Evolutionary conservation across 2,113 vertebrate species (phyloP), one percentile per base, ranked within the genome.

Genomic region (Rhinogobius similis): DNA sequence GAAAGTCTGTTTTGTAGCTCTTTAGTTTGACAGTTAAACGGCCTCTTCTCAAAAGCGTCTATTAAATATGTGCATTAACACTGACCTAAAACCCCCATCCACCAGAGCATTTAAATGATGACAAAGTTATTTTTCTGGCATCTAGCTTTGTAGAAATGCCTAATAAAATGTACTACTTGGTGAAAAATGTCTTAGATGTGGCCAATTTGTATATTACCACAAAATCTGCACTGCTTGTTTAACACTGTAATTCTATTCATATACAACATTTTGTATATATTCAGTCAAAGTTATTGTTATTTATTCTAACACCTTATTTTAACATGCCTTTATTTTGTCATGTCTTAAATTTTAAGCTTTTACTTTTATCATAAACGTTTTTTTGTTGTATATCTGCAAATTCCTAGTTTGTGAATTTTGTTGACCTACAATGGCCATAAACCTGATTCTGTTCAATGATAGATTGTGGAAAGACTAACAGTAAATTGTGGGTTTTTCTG

Each of bases 51-150:
- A 20, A 27, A n/a, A 59, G 27, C 16, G 2, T 20, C 14, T 14
- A 59, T 32, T 32, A 59, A 32, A 32, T 59, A 32, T 32, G 56
- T 59, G 27, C 56, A 59, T 59, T 32, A 59, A 59, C 27, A 32
- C 27, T 58, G 55, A 29, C 55, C 55, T 13, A 14, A 9, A 29
- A 12, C 26, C 55, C 55, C 20, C 26, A 18, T 59, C 14, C 56
- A 32, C 26, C 16, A 59, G 27, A 20, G 26, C 56, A 16, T 27
- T 59, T 59, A 32, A 56, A 14, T 29, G 55, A 55, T 55, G 21
- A 55, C 23, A 12, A 55, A 24, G 52, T 55, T 18, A 9, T 58
- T 58, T n/a, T 58, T 16, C 55, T 18, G 5, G 10, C 12, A n/a
- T n/a, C n/a, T n/a, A 29, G 14, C 5, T 29, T 26, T 27, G 7